These are phyloP conservation scores for Aphidius gifuensis DNA, from an alignment of 1,140 invertebrate genomes.

Conservation along the genomic window DNA sequence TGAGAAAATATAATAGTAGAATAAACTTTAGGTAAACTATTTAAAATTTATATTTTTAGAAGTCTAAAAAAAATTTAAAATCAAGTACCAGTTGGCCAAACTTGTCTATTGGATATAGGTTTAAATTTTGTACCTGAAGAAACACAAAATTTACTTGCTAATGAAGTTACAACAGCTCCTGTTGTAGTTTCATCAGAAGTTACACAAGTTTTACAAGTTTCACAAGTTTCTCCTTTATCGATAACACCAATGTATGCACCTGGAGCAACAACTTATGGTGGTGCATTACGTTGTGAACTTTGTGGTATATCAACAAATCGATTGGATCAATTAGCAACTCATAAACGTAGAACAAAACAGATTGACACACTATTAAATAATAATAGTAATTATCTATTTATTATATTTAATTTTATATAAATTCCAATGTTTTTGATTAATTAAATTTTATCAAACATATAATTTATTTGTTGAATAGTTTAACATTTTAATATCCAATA, in stretches of 20 bases:
- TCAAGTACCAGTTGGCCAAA: slow-evolving; percentile 39
- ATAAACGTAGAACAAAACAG: slow-evolving; percentile 50
- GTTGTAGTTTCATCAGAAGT: slow-evolving; percentile 7
- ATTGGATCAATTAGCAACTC: slow-evolving; percentile 52
- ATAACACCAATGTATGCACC: background rate
- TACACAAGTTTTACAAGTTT: slow-evolving; percentile 11
- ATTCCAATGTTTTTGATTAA: too few relatives aligned
- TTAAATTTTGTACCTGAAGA: slow-evolving; percentile 34
- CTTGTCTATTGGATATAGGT: slow-evolving; percentile 45
- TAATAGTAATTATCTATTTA: background rate
- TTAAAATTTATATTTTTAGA: slow-evolving; percentile 34
- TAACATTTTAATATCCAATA: too few relatives aligned
- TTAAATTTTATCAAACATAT: too few relatives aligned
- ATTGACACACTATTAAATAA: slow-evolving; percentile 57
- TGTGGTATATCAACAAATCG: slow-evolving; percentile 53
- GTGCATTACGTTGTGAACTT: slow-evolving; percentile 47
- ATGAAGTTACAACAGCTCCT: slow-evolving; percentile 10
- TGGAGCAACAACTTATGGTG: slow-evolving; percentile 12
- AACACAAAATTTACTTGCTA: slow-evolving; percentile 8
- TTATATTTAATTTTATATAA: slow-evolving; percentile 21
- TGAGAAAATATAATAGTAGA: too few relatives aligned
- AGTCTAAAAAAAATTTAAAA: slow-evolving; percentile 36
- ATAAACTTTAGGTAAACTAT: too few relatives aligned
- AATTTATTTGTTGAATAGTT: too few relatives aligned
- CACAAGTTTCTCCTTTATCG: background rate